Evolutionary conservation across 1,140 invertebrate species (phyloP).

Genomic region (Drosophila kohkoa): DNA sequence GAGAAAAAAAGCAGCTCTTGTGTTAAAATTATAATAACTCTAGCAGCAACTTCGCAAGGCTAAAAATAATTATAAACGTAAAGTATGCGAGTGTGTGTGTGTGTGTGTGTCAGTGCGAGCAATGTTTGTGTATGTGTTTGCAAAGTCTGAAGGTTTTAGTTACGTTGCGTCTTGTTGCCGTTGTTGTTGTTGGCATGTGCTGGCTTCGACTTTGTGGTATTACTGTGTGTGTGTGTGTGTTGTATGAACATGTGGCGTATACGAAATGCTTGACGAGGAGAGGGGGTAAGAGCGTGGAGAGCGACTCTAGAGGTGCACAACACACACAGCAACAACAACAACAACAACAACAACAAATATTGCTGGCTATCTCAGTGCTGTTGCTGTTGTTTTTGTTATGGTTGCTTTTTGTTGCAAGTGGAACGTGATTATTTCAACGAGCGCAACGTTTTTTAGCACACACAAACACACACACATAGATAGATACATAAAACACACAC

Average conservation of each 20-base stretch:
- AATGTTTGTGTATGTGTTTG: constrained; percentile 33
- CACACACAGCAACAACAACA: constrained; percentile 37
- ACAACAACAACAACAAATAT: constrained; percentile 28
- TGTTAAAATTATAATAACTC: constrained; percentile 42
- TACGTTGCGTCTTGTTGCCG: constrained; percentile 51
- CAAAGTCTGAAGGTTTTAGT: constrained; percentile 69
- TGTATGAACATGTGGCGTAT: constrained; percentile 15
- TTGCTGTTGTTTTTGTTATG: constrained; percentile 47
- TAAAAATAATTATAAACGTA: constrained; percentile 39
- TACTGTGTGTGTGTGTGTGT: constrained; percentile 4
- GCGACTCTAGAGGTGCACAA: constrained; percentile 37
- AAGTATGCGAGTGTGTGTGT: constrained; percentile 4
- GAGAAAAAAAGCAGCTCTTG: neutral
- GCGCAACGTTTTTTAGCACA: constrained; percentile 60
- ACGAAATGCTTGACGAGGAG: neutral
- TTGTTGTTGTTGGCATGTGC: constrained; percentile 55
- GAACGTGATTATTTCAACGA: constrained; percentile 77
- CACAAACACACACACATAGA: constrained; percentile 34
- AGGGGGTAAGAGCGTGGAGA: neutral
- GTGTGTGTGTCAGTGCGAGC: neutral
- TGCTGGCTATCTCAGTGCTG: constrained; percentile 58
- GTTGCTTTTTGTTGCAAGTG: constrained; percentile 71
- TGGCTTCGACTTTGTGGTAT: constrained; percentile 21
- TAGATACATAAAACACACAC: constrained; percentile 6
- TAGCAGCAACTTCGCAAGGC: constrained; percentile 36